These are phyloP conservation scores for Diprion similis DNA, from an alignment of 1,140 invertebrate genomes.

Conservation along the genomic window DNA sequence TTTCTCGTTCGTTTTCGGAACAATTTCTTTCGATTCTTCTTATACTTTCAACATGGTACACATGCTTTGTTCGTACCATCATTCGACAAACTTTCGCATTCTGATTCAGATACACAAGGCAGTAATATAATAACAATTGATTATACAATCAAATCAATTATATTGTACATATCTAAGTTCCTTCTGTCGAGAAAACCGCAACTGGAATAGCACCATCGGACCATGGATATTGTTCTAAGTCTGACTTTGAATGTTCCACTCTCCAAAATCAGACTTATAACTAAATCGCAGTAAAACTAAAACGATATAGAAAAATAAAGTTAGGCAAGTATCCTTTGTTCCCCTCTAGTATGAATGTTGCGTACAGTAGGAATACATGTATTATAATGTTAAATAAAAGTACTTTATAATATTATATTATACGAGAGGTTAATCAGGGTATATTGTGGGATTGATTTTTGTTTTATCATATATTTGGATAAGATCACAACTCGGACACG, in stretches of 20 bases:
- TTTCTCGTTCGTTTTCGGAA: slow-evolving; percentile 19
- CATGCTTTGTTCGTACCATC: not conserved
- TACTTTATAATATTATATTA: slow-evolving; percentile 1
- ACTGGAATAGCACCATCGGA: slow-evolving; percentile 15
- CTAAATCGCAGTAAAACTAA: slow-evolving; percentile 16
- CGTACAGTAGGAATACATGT: slow-evolving; percentile 20
- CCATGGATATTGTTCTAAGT: not conserved
- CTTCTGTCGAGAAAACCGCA: slow-evolving; percentile 5
- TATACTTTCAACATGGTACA: slow-evolving; percentile 25
- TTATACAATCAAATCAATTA: slow-evolving; percentile 20
- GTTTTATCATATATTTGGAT: not conserved
- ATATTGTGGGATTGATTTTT: slow-evolving; percentile 10
- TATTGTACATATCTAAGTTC: not conserved
- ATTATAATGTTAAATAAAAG: not conserved
- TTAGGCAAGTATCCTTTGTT: slow-evolving; percentile 31
- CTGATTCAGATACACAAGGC: not conserved
- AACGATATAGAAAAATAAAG: slow-evolving; percentile 40
- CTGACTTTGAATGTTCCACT: slow-evolving; percentile 18
- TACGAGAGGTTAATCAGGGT: not conserved
- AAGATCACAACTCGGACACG: not conserved
- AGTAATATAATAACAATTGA: slow-evolving; percentile 10
- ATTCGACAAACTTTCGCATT: not conserved
- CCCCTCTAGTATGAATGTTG: slow-evolving; percentile 23
- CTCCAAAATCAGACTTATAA: not conserved
- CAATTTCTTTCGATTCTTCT: slow-evolving; percentile 22